Conservation (phyloP, 2,888 invertebrate genomes). For the Macaria notata region DNA sequence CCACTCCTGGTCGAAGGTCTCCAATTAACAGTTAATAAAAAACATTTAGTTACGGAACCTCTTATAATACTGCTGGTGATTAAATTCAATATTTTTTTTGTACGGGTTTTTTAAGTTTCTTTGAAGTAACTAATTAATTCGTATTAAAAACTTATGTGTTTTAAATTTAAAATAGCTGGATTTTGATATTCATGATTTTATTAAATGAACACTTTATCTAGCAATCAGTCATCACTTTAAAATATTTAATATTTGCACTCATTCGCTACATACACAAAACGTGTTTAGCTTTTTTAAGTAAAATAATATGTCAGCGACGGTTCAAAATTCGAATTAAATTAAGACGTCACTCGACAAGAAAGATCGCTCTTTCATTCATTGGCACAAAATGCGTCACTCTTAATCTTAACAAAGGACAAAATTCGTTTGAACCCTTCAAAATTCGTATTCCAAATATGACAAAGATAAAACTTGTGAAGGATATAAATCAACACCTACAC, state of each 20-base stretch:
- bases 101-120: too few species aligned
- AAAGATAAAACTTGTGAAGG: conserved; percentile 27
- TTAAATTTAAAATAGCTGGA: too few species aligned
- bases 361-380: not conserved
- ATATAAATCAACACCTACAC: conserved; percentile 42
- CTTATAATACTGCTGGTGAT: too few species aligned
- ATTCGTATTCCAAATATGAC: conserved; percentile 27
- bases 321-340: conserved; percentile 1
- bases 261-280: conserved; percentile 6
- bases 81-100: too few species aligned
- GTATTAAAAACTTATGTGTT: too few species aligned
- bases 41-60: not conserved
- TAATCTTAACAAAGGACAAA: not conserved
- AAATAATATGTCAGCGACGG: not conserved
- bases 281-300: not conserved
- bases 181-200: too few species aligned
- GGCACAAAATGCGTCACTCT: not conserved
- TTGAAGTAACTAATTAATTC: too few species aligned
- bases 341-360: conserved; percentile 19
- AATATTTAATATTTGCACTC: not conserved
- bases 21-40: not conserved
- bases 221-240: not conserved
- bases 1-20: not conserved
- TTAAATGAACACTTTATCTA: not conserved
- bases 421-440: conserved; percentile 20